Conservation (phyloP, 2,888 invertebrate genomes). For the Catocala fraxini region DNA sequence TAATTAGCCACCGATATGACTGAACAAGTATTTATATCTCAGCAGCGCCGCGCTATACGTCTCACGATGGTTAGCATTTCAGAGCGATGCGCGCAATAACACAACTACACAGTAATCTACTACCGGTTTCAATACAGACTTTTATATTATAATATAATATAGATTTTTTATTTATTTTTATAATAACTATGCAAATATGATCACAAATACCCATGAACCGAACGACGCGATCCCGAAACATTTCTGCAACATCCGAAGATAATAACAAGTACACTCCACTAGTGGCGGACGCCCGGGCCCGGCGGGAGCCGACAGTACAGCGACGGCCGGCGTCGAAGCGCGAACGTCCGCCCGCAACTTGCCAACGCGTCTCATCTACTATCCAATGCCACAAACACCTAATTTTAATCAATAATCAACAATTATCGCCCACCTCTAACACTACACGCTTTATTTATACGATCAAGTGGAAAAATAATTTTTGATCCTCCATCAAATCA, state of each 20-base stretch:
- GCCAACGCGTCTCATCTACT: constrained; percentile 65
- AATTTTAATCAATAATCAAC: constrained; percentile 88
- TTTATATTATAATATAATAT: constrained; percentile 74
- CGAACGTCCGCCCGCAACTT: constrained; percentile 22
- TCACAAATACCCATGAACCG: constrained; percentile 85
- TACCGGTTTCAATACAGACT: constrained; percentile 74
- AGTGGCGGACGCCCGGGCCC: constrained; percentile 38
- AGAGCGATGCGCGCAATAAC: constrained; percentile 51
- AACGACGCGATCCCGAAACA: constrained; percentile 78
- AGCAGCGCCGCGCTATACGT: constrained; percentile 46
- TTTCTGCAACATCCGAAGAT: constrained; percentile 70
- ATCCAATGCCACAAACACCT: constrained; percentile 84
- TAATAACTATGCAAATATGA: constrained; percentile 84
- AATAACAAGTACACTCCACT: constrained; percentile 75
- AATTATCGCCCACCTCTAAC: constrained; percentile 85
- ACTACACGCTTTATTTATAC: constrained; percentile 83
- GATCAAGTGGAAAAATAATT: constrained; percentile 87
- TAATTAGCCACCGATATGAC: constrained; percentile 65
- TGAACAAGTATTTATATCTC: constrained; percentile 69
- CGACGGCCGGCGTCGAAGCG: constrained; percentile 8
- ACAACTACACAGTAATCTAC: constrained; percentile 58
- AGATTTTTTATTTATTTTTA: constrained; percentile 73
- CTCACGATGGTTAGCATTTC: constrained; percentile 32
- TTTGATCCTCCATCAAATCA: constrained; percentile 83
- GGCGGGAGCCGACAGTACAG: constrained; percentile 16